Evolutionary conservation across 2,797 vertebrate genomes (phyloP), one percentile per base, ranked within the genome.

Genomic region (Aulostomus chinensis): DNA sequence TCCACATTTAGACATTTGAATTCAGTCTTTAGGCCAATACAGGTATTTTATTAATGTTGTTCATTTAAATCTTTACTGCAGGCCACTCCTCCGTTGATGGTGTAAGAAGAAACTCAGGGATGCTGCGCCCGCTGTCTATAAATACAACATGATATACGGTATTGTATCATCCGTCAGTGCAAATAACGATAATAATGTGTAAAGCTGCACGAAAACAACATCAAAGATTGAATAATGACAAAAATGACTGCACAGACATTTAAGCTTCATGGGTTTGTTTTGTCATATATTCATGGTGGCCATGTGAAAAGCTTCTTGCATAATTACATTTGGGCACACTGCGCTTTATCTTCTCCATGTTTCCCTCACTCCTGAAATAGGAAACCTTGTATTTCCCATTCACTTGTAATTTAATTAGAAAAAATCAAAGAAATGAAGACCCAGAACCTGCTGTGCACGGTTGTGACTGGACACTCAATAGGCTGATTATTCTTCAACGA

Each of bases 401-500:
- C 48, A 68, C 21, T 58, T 51, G 56, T 72, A 65, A 81, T 86
- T 69, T 56, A 78, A 81, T 86, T 81, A 66, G 42, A 66, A 55
- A 63, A 32, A 60, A 68, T 71, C 39, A 42, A 63, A 66, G 61
- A 72, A 53, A 75, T 63, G 42, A 31, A 61, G 57, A 67, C 35
- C 7, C 49, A 78, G 67, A 67, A 58, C 51, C 63, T 34, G 54
- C 35, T 18, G 58, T 54, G 45, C 28, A 17, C 29, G 53, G 47
- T 65, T 73, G 68, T 60, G 68, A 80, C 71, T 70, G 58, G 69
- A 65, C 26, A 18, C 47, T 62, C 45, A 64, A 72, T 71, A 54
- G 65, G 37, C 12, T 52, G 33, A 35, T 18, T 13, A 51, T 52
- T 36, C 38, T n/a, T n/a, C n/a, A n/a, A n/a, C n/a, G n/a, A n/a